phyloP scores from a whole-genome alignment of 2,888 invertebrate species.

The Agonopterix subpropinquella region DNA sequence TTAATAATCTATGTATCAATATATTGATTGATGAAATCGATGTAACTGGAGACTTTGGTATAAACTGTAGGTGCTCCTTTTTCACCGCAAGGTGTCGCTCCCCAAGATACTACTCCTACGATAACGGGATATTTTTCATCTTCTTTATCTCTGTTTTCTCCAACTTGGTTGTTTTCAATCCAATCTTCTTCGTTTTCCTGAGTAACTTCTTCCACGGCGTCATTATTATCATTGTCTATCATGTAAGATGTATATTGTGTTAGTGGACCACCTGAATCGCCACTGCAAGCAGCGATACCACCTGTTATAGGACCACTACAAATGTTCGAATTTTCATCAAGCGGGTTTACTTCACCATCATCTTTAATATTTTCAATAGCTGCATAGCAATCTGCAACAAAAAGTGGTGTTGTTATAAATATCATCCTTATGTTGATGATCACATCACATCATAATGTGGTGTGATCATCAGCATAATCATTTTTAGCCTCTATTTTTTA shows the following conservation, averaged over 20 bases:
- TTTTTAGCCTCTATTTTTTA: too few relatives aligned
- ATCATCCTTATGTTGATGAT: too few relatives aligned
- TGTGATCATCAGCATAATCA: too few relatives aligned
- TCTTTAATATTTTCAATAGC: slow-evolving; percentile 50
- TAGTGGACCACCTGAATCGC: slow-evolving; percentile 75
- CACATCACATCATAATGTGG: too few relatives aligned
- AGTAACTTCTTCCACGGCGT: background rate
- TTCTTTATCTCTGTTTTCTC: slow-evolving; percentile 12
- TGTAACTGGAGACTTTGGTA: slow-evolving; percentile 63
- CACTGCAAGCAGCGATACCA: slow-evolving; percentile 69
- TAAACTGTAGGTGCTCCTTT: slow-evolving; percentile 71
- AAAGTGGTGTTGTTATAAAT: background rate
- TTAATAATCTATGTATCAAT: slow-evolving; percentile 19
- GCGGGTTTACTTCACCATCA: slow-evolving; percentile 46
- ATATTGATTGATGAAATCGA: slow-evolving; percentile 57
- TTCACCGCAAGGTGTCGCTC: slow-evolving; percentile 66
- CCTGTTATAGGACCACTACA: slow-evolving; percentile 71
- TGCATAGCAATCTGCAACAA: slow-evolving; percentile 51
- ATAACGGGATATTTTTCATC: slow-evolving; percentile 32
- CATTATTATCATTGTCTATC: background rate
- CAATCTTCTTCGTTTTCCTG: slow-evolving; percentile 6
- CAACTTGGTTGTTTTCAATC: slow-evolving; percentile 14
- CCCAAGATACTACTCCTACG: slow-evolving; percentile 76
- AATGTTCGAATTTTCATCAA: slow-evolving; percentile 58
- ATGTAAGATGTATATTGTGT: slow-evolving; percentile 32